Evolutionary conservation across 2,113 vertebrate species (phyloP).

Genomic region (Ciconia stormi): DNA sequence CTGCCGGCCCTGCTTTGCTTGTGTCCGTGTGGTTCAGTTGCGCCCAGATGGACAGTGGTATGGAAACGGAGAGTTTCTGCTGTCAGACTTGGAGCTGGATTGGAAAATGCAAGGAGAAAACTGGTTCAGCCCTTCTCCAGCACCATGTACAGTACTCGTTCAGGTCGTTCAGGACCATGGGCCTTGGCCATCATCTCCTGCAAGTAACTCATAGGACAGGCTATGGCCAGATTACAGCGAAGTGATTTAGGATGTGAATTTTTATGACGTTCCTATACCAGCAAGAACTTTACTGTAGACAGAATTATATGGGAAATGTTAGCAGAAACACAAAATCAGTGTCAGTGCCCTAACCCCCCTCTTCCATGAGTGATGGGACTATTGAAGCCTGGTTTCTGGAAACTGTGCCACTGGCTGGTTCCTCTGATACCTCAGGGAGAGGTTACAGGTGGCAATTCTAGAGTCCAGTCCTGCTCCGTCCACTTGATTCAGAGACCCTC

Average conservation of each 20-base stretch:
- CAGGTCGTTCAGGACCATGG: background rate
- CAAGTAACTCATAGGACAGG: background rate
- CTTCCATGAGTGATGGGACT: background rate
- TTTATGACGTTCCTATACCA: background rate
- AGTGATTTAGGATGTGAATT: background rate
- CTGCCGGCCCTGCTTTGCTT: background rate
- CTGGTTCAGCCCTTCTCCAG: background rate
- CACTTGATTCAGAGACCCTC: background rate
- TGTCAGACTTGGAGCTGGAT: background rate
- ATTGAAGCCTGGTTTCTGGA: background rate
- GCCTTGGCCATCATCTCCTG: background rate
- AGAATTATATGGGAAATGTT: background rate
- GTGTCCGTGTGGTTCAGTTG: rapidly evolving
- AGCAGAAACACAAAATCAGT: background rate
- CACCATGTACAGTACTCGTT: rapidly evolving
- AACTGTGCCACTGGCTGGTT: background rate
- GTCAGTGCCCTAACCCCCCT: background rate
- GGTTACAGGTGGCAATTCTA: background rate
- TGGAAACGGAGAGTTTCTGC: background rate
- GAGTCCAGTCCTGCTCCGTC: background rate
- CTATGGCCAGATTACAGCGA: background rate
- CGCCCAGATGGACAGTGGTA: rapidly evolving
- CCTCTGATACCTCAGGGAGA: background rate
- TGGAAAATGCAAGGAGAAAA: background rate
- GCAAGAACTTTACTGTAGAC: background rate